Base-by-base conservation (phyloP, 35 echinoderm and acorn worm genomes). In the Anneissia japonica region DNA sequence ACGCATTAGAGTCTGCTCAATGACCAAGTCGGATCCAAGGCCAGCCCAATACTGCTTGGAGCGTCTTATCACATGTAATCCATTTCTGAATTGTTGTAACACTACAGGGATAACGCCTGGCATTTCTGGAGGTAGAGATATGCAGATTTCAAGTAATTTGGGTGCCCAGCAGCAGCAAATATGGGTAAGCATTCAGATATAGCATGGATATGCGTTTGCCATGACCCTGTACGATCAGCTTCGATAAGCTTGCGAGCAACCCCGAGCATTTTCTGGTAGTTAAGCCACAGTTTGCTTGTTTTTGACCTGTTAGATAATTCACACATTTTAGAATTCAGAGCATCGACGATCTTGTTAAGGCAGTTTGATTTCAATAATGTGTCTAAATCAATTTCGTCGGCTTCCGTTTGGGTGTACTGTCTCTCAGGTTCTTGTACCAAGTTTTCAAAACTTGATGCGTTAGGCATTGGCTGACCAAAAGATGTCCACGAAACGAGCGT, bases 1-100 rank as follows among this genome's bases (percentile, higher is more conserved):
- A 56, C 85, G 35, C 79, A 87, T 91, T 23, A 95, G 43, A 14
- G 36, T 46, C 72, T 91, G 93, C 82, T 95, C 85, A 72, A 91
- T 95, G 12, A 88, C 85, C 34, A 91, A 76, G 74, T 93, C 91
- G 34, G 86, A 45, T 23, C 30, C 35, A 29, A 93, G 32, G 39
- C 82, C 87, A 46, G 87, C 77, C 91, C 87, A 93, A 56, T 36
- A 93, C 51, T 28, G 86, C 81, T 89, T 73, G 35, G 31, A 73
- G 4, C 82, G 29, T 16, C 86, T 34, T 17, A 88, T 73, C 6
- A 94, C 88, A 87, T 94, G 79, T 32, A 84, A 89, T 34, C 91
- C 91, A 29, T 89, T 41, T 0, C 16, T 16, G 37, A 93, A 89
- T 23, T 89, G 88, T 72, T 17, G 23, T 32, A 36, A 84, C 2